Evolutionary conservation across 2,797 vertebrate species (phyloP).

Genomic region (Paramormyrops hopkinsi): DNA sequence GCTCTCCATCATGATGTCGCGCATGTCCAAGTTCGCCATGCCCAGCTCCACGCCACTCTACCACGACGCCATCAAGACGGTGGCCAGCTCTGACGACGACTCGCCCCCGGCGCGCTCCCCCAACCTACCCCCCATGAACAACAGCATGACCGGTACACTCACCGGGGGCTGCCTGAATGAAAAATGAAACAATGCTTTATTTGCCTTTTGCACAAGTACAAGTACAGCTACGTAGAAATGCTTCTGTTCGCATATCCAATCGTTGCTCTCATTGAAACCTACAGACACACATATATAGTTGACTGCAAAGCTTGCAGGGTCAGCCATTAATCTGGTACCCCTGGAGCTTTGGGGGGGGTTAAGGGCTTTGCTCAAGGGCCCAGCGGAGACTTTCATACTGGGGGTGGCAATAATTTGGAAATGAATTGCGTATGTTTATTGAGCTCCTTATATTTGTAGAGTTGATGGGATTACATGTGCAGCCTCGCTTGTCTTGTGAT

Average conservation of each 20-base stretch:
- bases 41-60: constrained; percentile 98
- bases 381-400: not conserved
- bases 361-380: not conserved
- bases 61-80: constrained; percentile 98
- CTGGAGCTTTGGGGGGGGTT: not conserved
- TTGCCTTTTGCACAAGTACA: not conserved
- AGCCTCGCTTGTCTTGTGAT: not conserved
- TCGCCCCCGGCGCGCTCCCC: constrained; percentile 95
- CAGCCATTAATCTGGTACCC: not conserved
- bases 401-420: not conserved
- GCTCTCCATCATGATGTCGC: constrained; percentile 99
- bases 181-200: not conserved
- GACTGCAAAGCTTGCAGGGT: not conserved
- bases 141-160: constrained; percentile 78
- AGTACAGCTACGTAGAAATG: not conserved
- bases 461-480: not conserved
- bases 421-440: not conserved
- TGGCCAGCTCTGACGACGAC: constrained; percentile 97
- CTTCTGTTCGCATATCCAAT: not conserved
- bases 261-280: not conserved
- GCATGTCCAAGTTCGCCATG: constrained; percentile 99
- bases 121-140: constrained; percentile 92
- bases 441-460: not conserved
- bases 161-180: not conserved
- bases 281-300: not conserved